Evolutionary conservation across 2,797 vertebrate genomes (phyloP), one percentile per base, ranked within the genome.

Genomic region (Brotula barbata): DNA sequence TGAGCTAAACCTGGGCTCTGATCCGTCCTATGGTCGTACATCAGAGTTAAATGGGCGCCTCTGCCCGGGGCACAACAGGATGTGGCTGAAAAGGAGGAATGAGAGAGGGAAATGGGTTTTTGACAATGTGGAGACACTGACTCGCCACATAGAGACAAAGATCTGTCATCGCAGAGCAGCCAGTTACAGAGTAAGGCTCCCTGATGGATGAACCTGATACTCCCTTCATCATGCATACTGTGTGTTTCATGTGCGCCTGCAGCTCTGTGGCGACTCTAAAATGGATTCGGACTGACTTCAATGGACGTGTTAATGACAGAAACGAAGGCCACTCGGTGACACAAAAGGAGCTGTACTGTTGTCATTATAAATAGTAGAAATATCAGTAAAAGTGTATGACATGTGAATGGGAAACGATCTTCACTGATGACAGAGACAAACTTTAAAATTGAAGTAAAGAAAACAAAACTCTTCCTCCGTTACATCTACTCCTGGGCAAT

Each of bases 71-170:
- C 81, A 71, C 45, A 78, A 75, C 75, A 85, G 85, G 80, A 84
- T 82, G 72, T 73, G 64, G 76, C 47, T 75, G 58, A 41, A 68
- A 75, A 79, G 63, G 61, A 82, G 37, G 46, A 79, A 82, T 75
- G 68, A 71, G 65, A 71, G 57, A 50, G 45, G 80, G 58, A 84
- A 87, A 87, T 77, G 64, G 62, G 58, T 67, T 82, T 87, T 69
- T 74, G 75, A 78, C 78, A 81, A 65, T 64, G 58, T 50, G 58
- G 69, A 84, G 73, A 73, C 47, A 42, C 68, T 66, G 50, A 74
- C 67, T 71, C 58, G 62, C 46, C 58, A 40, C 61, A 58, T 47
- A 14, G 47, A 37, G 20, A 16, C 51, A 39, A 23, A 66, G 41
- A 73, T 74, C 43, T 64, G 37, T 47, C 43, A 63, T 64, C 45